Base-by-base conservation (phyloP, 2,888 invertebrate species). In the Mesorhabditis spiculigera region DNA sequence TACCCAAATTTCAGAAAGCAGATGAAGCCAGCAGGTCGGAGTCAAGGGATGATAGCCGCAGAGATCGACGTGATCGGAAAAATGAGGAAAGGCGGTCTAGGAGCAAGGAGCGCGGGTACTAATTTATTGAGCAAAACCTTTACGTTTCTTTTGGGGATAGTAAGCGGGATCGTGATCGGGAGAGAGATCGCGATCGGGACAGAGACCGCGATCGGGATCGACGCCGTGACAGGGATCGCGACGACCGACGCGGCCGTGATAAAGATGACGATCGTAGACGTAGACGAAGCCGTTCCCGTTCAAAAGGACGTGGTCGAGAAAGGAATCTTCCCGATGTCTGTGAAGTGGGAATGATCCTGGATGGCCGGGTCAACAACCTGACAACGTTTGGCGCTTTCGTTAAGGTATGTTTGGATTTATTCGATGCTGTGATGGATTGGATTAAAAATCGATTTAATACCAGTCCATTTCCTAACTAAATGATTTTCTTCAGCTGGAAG, bases 331-430 rank as follows among this genome's bases (percentile, higher is more conserved):
- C 89, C 0, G 85, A 87, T 63, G 89, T 88, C 75, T 89, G 89
- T 44, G 87, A 85, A 79, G 87, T 89, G 44, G 89, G 89, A 69
- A 87, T 91, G 90, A 93, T 98, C 78, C 97, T 95, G 86, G 90
- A 90, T 75, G 98, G 95, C 0, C 92, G 93, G 87, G 94, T 98
- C 0, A 93, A 94, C 0, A 96, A 94, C 83, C 93, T 96, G 77
- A 94, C 95, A 68, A 92, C 93, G n/a, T 99, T 97, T 88, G 98
- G 98, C 1, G 96, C 96, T 86, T 98, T 98, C 87, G 94, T 96
- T 0, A 94, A 73, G 71, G 81, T 75, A 68, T 8, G 68, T 45
- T 10, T 72, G 16, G 42, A 28, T 28, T 28, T 28, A 28, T 28
- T 28, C 28, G 28, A 28, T 28, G 28, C 28, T 28, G 28, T 28